Conservation (phyloP, 2,113 vertebrate species). For the Ameiurus melas region DNA sequence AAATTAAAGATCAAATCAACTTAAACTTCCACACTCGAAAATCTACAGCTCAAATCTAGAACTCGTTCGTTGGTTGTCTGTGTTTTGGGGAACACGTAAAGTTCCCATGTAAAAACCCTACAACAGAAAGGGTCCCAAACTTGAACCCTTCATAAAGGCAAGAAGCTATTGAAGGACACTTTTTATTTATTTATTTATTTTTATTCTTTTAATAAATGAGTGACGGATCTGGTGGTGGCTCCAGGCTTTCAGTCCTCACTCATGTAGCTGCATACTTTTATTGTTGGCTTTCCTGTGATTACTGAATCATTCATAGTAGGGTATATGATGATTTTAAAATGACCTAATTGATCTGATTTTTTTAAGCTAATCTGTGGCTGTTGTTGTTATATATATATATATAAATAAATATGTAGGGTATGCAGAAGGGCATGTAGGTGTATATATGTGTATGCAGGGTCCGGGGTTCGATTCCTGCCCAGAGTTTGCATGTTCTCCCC, state of each 20-base stretch:
- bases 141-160: background rate
- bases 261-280: background rate
- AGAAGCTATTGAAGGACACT: background rate
- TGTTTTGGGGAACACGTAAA: background rate
- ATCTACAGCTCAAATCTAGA: too few relatives aligned
- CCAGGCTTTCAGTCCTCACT: background rate
- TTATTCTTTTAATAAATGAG: background rate
- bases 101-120: background rate
- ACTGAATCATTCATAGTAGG: too few relatives aligned
- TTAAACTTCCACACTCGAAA: background rate
- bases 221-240: background rate
- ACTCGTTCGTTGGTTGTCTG: too few relatives aligned
- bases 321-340: background rate
- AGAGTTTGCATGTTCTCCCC: too few relatives aligned
- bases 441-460: too few relatives aligned
- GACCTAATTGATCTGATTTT: too few relatives aligned
- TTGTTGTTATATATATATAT: too few relatives aligned
- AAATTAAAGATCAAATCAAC: background rate
- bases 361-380: too few relatives aligned
- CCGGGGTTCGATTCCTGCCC: too few relatives aligned
- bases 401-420: too few relatives aligned
- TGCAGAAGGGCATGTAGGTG: too few relatives aligned
- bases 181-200: background rate
- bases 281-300: too few relatives aligned
- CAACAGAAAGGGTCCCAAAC: background rate